Evolutionary conservation across 2,888 invertebrate genomes (phyloP).

Genomic region (Drosophila vallismaia): DNA sequence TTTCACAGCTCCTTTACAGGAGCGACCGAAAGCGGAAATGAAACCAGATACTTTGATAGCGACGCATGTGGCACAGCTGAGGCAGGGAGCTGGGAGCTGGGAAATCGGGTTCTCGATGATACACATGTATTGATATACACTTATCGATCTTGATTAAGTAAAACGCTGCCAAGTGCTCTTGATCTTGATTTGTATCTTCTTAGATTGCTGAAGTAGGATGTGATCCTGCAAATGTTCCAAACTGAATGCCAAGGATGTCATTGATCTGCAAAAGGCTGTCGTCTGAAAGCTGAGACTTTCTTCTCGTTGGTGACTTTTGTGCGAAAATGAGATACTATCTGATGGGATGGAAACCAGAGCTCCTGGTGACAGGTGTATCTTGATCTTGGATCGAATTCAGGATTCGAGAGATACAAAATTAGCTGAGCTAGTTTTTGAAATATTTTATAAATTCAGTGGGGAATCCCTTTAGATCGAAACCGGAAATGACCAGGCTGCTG

Average conservation of each 20-base stretch:
- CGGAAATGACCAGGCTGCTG: constrained; percentile 34
- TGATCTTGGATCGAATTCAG: constrained; percentile 14
- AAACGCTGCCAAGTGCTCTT: constrained; percentile 45
- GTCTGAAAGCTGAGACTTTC: constrained; percentile 30
- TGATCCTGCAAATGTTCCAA: constrained; percentile 43
- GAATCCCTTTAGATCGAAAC: constrained; percentile 18
- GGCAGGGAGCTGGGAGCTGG: background rate
- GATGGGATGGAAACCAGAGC: constrained; percentile 28
- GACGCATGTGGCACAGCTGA: constrained; percentile 38
- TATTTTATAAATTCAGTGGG: background rate
- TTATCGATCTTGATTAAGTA: constrained; percentile 47
- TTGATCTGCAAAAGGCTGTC: constrained; percentile 35
- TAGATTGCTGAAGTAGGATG: constrained; percentile 40
- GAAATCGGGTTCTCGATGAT: background rate
- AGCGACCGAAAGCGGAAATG: constrained; percentile 80
- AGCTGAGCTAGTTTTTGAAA: constrained; percentile 10
- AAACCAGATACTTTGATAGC: constrained; percentile 82
- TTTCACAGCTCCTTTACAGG: constrained; percentile 69
- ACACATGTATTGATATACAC: constrained; percentile 45
- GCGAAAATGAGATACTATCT: constrained; percentile 44
- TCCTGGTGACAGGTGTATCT: constrained; percentile 32
- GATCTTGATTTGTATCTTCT: constrained; percentile 26
- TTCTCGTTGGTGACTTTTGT: constrained; percentile 29
- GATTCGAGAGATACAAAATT: constrained; percentile 15
- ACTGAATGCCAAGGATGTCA: constrained; percentile 37